A percentile compares a stretch with the other conserved stretches of the same genome.
Conservation (phyloP, 2,888 invertebrate genomes). For the Napeogenes sylphis region DNA sequence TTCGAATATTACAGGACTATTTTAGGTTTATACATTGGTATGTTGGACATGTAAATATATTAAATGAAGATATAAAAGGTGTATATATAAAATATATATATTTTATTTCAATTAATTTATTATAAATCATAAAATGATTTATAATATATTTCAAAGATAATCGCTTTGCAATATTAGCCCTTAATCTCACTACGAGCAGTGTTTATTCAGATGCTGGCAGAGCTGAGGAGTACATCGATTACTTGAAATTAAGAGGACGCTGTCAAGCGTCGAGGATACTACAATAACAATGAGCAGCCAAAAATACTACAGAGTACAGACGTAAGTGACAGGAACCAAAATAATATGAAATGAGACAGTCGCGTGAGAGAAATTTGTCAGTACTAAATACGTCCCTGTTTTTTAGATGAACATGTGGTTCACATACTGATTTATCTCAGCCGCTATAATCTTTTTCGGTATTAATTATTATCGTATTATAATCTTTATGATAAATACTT, state of each 20-base stretch:
- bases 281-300: slow-evolving; percentile 67
- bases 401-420: slow-evolving; percentile 19
- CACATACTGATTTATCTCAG: slow-evolving; percentile 13
- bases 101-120: too few relatives aligned
- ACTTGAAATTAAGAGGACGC: slow-evolving; percentile 75
- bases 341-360: slow-evolving; percentile 41
- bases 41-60: too few relatives aligned
- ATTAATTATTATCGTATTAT: neutral
- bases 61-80: too few relatives aligned
- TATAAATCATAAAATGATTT: too few relatives aligned
- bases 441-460: neutral
- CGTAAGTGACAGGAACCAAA: slow-evolving; percentile 56
- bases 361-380: slow-evolving; percentile 33
- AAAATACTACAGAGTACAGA: slow-evolving; percentile 58
- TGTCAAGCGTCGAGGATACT: slow-evolving; percentile 62
- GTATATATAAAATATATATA: too few relatives aligned
- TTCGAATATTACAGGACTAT: too few relatives aligned
- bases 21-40: too few relatives aligned
- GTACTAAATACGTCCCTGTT: slow-evolving; percentile 22
- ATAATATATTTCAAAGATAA: too few relatives aligned
- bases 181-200: slow-evolving; percentile 50
- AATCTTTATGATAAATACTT: neutral
- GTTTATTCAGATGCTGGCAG: slow-evolving; percentile 75
- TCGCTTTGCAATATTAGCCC: slow-evolving; percentile 26
- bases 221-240: slow-evolving; percentile 67